phyloP scores from a whole-genome alignment of 2,888 invertebrate genomes.

The Rotaria socialis region DNA sequence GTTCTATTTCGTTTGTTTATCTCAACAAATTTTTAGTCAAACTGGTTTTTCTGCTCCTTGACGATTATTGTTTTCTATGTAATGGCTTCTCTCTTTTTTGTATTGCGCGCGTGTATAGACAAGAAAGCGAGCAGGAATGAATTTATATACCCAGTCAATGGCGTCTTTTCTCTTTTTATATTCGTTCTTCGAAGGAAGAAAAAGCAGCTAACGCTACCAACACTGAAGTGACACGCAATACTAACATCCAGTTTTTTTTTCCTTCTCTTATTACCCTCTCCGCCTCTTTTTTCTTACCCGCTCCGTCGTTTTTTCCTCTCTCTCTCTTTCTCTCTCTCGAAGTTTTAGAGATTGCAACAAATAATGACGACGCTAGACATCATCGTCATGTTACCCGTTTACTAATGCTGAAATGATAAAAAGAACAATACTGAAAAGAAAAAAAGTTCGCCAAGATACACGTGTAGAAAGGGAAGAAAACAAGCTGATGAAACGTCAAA shows the following conservation, averaged over 20 bases:
- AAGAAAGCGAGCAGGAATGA: conserved; percentile 1
- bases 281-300: background rate
- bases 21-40: background rate
- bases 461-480: background rate
- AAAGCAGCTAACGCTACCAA: background rate
- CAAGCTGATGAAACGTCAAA: background rate
- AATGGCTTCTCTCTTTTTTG: conserved; percentile 1
- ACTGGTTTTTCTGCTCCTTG: background rate
- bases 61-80: conserved; percentile 25
- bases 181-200: background rate
- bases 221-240: background rate
- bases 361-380: background rate
- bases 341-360: conserved; percentile 8
- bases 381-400: background rate
- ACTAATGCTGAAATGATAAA: background rate
- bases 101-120: conserved; percentile 18
- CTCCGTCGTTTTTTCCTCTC: background rate
- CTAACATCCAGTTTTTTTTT: background rate
- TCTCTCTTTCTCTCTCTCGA: background rate
- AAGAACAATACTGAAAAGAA: background rate
- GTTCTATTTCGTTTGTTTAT: background rate
- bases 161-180: background rate
- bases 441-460: background rate
- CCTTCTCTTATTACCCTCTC: background rate
- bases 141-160: conserved; percentile 1